Evolutionary conservation across 2,888 invertebrate species (phyloP), one percentile per base, ranked within the genome.

Genomic region (Drosophila greeni): DNA sequence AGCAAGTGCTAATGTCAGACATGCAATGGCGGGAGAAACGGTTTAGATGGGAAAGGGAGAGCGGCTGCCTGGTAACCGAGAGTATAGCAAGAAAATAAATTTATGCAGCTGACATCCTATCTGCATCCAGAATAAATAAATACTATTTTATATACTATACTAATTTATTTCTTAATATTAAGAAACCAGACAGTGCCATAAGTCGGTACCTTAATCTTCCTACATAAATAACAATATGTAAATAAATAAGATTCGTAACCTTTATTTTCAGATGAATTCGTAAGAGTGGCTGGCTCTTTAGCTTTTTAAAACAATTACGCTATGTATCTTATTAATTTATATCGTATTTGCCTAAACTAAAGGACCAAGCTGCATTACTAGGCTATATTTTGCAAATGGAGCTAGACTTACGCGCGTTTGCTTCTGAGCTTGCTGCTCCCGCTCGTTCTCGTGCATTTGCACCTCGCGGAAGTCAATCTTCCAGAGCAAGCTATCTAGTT

Each of bases 391-490:
- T 26, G 20, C n/a, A 43, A 51, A 33, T 9, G 34, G 29, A 55
- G n/a, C 12, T 7, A 29, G 56, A 80, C 75, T 74, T 85, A 87
- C 87, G 70, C 86, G 82, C 20, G 89, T 89, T 78, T 85, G 86
- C 72, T 87, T 89, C 71, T 88, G 88, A 69, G 79, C 86, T 51
- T 83, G 76, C 37, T 89, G 86, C 65, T 90, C 91, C 60, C 90
- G 89, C 73, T 91, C 90, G 72, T 79, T 88, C 60, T 92, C 93
- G 76, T 91, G 92, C 75, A 95, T 91, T 85, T 95, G 93, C 48
- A 97, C 94, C 82, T 97, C 97, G 68, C 94, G 93, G 89, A 94
- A 97, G 89, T 97, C 97, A 61, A 97, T 94, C 90, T 97, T 97
- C 97, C 97, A 97, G 37, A 97, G 91, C 37, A 97, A 90, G 57